Evolutionary conservation across 2,888 invertebrate species (phyloP), one percentile per base, ranked within the genome.

Genomic region (Temnothorax rugatulus): DNA sequence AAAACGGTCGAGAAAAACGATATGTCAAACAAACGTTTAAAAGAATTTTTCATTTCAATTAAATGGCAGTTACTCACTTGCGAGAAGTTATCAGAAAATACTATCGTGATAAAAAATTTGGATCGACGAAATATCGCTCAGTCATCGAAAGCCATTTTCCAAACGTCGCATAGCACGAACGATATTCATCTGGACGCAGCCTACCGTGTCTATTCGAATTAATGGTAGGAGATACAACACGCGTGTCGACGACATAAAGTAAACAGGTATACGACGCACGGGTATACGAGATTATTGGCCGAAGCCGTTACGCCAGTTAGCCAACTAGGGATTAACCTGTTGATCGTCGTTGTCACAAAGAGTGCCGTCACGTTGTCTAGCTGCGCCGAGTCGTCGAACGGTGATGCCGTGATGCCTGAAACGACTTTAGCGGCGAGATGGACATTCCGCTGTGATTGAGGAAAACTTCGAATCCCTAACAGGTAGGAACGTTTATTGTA

Each of bases 251-350:
- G 21, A 76, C 18, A 38, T 21, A 34, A 44, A 18, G 25, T 64
- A 76, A 74, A 63, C 63, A 52, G 38, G 50, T 38, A 50, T 38
- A 50, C 13, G 50, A 34, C 34, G 9, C 25, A 57, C 59, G 29
- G 18, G 18, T 59, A 59, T 13, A 29, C 59, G 18, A 52, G 47
- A 61, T 83, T 61, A 61, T 86, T 7, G 82, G 82, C 61, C 89
- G 87, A 64, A 82, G 87, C 0, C 0, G 61, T 75, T 21, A 64
- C 57, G 52, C 47, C 59, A 57, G 57, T 54, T 74, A 61, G 29
- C 34, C 66, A 29, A 34, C 34, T 71, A 88, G 82, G 77, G 83
- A 85, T 89, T 89, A 87, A 89, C 89, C 89, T 89, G 89, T 89
- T 89, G 89, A 89, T 85, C 87, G 76, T 34, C 54, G 64, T 59